Conservation (phyloP, 2,888 invertebrate species). For the Seira musarum region DNA sequence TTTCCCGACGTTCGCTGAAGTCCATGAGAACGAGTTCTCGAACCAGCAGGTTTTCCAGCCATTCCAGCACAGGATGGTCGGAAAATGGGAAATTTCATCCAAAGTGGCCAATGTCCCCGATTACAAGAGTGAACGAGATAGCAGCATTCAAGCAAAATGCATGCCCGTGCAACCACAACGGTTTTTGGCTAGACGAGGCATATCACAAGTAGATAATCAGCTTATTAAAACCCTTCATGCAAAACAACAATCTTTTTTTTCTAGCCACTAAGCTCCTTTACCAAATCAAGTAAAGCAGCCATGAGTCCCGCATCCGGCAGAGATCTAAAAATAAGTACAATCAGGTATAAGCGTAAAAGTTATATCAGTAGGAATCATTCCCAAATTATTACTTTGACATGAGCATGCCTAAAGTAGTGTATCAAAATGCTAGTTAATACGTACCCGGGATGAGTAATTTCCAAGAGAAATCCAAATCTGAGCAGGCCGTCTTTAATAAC, state of each 20-base stretch:
- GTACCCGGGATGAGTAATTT: slow-evolving; percentile 97
- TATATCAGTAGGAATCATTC: too few relatives aligned
- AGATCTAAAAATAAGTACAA: too few relatives aligned
- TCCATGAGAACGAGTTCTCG: slow-evolving; percentile 74
- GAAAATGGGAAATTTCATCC: slow-evolving; percentile 92
- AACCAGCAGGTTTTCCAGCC: slow-evolving; percentile 65
- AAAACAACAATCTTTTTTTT: slow-evolving; percentile 13
- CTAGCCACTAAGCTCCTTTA: slow-evolving; percentile 72
- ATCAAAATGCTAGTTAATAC: too few relatives aligned
- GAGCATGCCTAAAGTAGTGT: too few relatives aligned
- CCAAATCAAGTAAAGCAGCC: slow-evolving; percentile 94
- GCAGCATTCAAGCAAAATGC: slow-evolving; percentile 93
- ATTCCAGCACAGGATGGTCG: slow-evolving; percentile 79
- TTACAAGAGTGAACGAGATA: slow-evolving; percentile 98
- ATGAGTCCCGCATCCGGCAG: slow-evolving; percentile 97
- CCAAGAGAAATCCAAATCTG: slow-evolving; percentile 91
- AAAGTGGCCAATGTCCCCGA: slow-evolving; percentile 98
- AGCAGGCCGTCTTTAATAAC: slow-evolving; percentile 91
- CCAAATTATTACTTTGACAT: too few relatives aligned
- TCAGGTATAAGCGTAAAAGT: too few relatives aligned
- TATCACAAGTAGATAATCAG: slow-evolving; percentile 67
- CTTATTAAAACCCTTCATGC: slow-evolving; percentile 19
- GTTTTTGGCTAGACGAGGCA: slow-evolving; percentile 83
- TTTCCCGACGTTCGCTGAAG: slow-evolving; percentile 94
- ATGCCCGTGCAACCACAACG: slow-evolving; percentile 93